These are phyloP conservation scores for Globodera rostochiensis DNA, from an alignment of 1,140 invertebrate genomes.

Conservation along the genomic window DNA sequence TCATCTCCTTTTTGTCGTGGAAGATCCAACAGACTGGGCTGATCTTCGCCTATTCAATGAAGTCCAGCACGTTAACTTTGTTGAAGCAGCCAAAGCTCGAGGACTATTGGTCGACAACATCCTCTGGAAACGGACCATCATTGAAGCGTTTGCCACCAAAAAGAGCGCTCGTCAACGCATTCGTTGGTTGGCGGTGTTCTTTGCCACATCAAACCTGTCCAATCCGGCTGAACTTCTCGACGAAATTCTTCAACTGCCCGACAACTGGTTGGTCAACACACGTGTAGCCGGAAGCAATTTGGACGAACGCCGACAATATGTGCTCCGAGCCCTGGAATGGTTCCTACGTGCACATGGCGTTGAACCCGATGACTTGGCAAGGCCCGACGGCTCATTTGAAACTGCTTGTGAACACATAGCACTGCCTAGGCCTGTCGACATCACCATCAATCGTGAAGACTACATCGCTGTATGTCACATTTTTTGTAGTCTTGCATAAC, in stretches of 20 bases:
- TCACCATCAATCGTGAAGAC: background rate
- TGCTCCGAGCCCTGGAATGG: background rate
- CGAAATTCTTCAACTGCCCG: background rate
- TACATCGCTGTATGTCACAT: background rate
- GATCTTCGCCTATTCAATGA: background rate
- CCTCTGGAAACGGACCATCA: background rate
- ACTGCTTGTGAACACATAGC: slow-evolving; percentile 7
- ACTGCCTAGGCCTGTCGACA: background rate
- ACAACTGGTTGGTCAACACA: background rate
- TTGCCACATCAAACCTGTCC: background rate
- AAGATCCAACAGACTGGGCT: slow-evolving; percentile 8
- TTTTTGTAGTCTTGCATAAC: background rate
- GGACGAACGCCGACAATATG: background rate
- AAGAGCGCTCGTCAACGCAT: background rate
- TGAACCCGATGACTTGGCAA: background rate
- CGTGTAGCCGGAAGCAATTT: slow-evolving; percentile 6
- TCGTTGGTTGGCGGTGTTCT: background rate
- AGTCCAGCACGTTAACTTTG: background rate
- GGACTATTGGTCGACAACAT: background rate
- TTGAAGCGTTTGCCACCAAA: background rate
- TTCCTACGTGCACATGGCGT: background rate
- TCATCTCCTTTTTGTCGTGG: background rate
- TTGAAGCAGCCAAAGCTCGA: slow-evolving; percentile 1
- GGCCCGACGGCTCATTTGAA: background rate
- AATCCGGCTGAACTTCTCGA: background rate